Percentiles rank a stretch among this genome's conserved stretches.
Evolutionary conservation across 2,797 vertebrate species (phyloP).

Genomic region (Enteromius fasciolatus): DNA sequence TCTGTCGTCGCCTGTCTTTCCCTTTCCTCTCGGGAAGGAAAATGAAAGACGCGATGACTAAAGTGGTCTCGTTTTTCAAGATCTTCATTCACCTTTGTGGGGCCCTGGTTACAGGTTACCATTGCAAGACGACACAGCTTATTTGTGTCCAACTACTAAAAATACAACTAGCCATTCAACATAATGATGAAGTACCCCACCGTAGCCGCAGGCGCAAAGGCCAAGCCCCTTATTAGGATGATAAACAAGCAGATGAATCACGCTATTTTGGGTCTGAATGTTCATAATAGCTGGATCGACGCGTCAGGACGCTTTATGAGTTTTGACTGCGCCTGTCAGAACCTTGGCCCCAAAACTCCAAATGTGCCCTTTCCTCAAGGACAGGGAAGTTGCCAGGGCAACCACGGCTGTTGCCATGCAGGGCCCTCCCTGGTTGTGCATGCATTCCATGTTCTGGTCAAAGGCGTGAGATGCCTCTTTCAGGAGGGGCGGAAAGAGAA

Average conservation of each 20-base stretch:
- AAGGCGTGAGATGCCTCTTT: slow-evolving; percentile 50
- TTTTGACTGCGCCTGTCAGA: slow-evolving; percentile 72
- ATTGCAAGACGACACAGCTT: slow-evolving; percentile 22
- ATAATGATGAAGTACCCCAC: slow-evolving; percentile 22
- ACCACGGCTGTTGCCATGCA: slow-evolving; percentile 74
- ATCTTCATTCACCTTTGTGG: slow-evolving; percentile 61
- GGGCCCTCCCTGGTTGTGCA: slow-evolving; percentile 72
- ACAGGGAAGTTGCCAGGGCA: slow-evolving; percentile 79
- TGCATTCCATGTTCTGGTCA: slow-evolving; percentile 68
- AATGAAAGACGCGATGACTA: slow-evolving; percentile 29
- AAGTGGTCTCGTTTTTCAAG: slow-evolving; percentile 62
- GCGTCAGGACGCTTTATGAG: slow-evolving; percentile 66
- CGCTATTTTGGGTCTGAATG: slow-evolving; percentile 33
- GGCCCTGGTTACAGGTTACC: slow-evolving; percentile 56
- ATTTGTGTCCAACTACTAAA: slow-evolving; percentile 10
- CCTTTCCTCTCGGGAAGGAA: slow-evolving; percentile 28
- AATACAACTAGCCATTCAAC: not conserved
- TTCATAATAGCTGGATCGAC: slow-evolving; percentile 57
- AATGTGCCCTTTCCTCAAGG: slow-evolving; percentile 77
- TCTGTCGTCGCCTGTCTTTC: slow-evolving; percentile 17
- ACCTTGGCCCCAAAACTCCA: slow-evolving; percentile 64
- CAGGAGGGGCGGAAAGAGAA: slow-evolving; percentile 37
- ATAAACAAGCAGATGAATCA: slow-evolving; percentile 42
- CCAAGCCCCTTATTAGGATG: slow-evolving; percentile 21
- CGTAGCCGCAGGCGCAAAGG: not conserved